Evolutionary conservation across 2,113 vertebrate species (phyloP).

Genomic region (Nothobranchius kuhntae): DNA sequence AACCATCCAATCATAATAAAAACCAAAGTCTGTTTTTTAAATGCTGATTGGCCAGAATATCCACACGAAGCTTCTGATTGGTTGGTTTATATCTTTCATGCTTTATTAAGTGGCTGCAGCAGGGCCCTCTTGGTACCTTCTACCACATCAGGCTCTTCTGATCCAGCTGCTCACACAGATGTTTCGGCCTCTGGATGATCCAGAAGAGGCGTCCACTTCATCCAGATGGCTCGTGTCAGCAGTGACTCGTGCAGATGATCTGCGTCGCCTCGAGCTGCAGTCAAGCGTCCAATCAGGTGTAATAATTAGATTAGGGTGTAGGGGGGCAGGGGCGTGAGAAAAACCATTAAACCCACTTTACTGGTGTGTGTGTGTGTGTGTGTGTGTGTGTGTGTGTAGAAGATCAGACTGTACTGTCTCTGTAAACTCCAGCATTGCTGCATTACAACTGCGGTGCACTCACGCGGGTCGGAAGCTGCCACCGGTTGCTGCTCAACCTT

Average conservation of each 20-base stretch:
- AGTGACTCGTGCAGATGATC: slow-evolving; percentile 11
- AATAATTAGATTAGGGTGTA: slow-evolving; percentile 52
- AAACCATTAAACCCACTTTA: slow-evolving; percentile 42
- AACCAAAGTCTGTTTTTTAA: too few species aligned
- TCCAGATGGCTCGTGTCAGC: slow-evolving; percentile 36
- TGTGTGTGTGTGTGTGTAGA: slow-evolving; percentile 30
- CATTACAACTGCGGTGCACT: slow-evolving; percentile 63
- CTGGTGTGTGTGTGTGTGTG: slow-evolving; percentile 24
- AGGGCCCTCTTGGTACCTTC: background rate
- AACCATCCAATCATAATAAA: too few species aligned
- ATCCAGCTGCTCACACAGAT: slow-evolving; percentile 20
- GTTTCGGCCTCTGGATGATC: slow-evolving; percentile 6
- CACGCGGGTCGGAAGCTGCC: slow-evolving; percentile 13
- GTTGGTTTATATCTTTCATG: too few species aligned
- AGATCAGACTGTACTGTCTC: slow-evolving; percentile 19
- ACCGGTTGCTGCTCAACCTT: background rate
- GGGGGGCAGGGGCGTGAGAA: slow-evolving; percentile 26
- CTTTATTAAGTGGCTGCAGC: too few species aligned
- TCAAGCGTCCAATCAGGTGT: slow-evolving; percentile 55
- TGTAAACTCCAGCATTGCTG: slow-evolving; percentile 58
- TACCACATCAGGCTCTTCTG: too few species aligned
- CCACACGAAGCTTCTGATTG: too few species aligned
- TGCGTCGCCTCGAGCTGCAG: slow-evolving; percentile 10
- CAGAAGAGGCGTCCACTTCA: background rate
- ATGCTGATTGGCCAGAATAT: too few species aligned